Evolutionary conservation across 2,797 vertebrate genomes (phyloP).

Genomic region (Dicrostonyx torquatus): DNA sequence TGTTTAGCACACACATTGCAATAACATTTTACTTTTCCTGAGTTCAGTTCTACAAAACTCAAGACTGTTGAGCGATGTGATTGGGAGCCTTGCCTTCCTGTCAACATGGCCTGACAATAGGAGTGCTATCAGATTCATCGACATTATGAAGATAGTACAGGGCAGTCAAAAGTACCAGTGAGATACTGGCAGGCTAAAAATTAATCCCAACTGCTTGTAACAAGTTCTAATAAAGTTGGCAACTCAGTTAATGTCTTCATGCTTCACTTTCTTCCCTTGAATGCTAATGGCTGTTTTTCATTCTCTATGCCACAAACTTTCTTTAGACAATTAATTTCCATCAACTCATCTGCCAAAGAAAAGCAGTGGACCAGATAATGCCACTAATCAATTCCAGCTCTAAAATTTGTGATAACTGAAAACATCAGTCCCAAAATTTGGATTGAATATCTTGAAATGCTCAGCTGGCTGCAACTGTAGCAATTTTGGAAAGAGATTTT

Average conservation of each 20-base stretch:
- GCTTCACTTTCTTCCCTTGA: background rate
- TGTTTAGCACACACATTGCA: conserved; percentile 41
- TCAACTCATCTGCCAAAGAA: conserved; percentile 44
- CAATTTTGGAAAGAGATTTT: conserved; percentile 34
- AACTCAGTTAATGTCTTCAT: conserved; percentile 8
- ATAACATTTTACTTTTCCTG: conserved; percentile 28
- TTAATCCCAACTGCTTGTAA: background rate
- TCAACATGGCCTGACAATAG: background rate
- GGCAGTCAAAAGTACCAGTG: background rate
- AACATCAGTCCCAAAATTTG: background rate
- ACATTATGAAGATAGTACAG: background rate
- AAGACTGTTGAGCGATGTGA: background rate
- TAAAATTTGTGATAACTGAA: conserved; percentile 30
- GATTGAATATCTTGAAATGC: conserved; percentile 43
- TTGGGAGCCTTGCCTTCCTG: background rate
- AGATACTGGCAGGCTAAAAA: background rate
- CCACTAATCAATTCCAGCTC: conserved; percentile 49
- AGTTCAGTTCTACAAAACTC: conserved; percentile 36
- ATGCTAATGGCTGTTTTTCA: conserved; percentile 39
- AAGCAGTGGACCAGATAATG: conserved; percentile 57
- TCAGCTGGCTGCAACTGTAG: background rate
- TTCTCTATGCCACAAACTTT: conserved; percentile 7
- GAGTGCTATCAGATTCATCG: background rate
- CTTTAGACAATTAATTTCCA: conserved; percentile 70
- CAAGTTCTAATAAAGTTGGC: conserved; percentile 3